A percentile compares a stretch with the other conserved stretches of the same genome.
These are phyloP conservation scores for Muntiacus reevesi DNA, from an alignment of 2,113 vertebrate genomes.

Conservation along the genomic window DNA sequence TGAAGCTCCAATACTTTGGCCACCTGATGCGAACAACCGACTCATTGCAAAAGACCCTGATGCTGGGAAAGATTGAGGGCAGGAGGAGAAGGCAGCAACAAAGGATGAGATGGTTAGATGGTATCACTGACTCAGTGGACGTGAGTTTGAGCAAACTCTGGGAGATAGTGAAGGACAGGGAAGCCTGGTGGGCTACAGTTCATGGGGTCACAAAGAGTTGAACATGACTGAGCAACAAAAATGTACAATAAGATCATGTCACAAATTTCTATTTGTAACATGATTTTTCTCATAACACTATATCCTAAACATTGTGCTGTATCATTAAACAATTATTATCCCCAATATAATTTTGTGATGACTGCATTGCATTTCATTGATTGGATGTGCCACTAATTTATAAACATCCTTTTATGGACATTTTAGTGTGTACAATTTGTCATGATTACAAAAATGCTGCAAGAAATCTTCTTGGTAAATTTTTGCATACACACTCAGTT, in stretches of 20 bases:
- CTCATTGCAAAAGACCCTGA: background rate
- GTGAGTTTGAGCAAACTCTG: background rate
- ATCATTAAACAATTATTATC: conserved; percentile 18
- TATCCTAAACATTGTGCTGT: background rate
- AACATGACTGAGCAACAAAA: background rate
- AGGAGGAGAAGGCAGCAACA: background rate
- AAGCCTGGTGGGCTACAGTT: background rate
- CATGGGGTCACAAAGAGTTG: background rate
- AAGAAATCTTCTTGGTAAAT: background rate
- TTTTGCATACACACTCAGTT: background rate
- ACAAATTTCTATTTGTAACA: conserved; percentile 10
- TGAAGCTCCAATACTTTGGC: background rate
- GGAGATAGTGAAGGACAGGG: background rate
- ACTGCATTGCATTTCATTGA: background rate
- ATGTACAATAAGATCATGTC: background rate
- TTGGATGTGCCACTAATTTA: background rate
- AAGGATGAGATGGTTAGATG: background rate
- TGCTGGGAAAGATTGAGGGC: background rate
- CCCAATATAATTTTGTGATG: background rate
- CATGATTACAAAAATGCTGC: background rate
- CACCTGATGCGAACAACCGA: background rate
- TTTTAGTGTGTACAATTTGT: background rate
- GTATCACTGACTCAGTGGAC: background rate
- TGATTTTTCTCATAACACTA: conserved; percentile 27
- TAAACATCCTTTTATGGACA: background rate